Evolutionary conservation across 2,888 invertebrate genomes (phyloP).

Genomic region (Arctia plantaginis): DNA sequence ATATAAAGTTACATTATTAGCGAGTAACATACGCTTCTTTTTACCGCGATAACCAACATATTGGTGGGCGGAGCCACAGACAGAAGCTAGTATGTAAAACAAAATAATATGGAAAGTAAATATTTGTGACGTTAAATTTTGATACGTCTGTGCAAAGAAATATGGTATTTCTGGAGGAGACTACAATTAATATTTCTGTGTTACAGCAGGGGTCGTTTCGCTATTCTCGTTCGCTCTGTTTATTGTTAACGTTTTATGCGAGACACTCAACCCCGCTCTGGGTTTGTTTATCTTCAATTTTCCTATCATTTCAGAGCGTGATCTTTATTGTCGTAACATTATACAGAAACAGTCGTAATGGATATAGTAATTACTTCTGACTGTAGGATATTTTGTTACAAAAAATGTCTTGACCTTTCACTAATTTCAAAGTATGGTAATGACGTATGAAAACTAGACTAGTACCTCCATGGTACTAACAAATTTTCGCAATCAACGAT

Average conservation of each 20-base stretch:
- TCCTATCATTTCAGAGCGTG: background rate
- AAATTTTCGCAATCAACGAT: background rate
- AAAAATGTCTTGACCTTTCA: background rate
- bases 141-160: too few species aligned
- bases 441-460: background rate
- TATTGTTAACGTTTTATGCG: background rate
- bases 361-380: background rate
- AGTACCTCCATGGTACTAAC: background rate
- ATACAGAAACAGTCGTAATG: background rate
- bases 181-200: background rate
- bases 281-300: conserved; percentile 9
- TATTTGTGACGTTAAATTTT: background rate
- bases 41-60: too few species aligned
- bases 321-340: background rate
- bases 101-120: too few species aligned
- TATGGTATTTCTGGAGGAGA: background rate
- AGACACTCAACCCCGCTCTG: background rate
- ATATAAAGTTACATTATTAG: too few species aligned
- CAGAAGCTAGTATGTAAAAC: too few species aligned
- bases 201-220: background rate
- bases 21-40: too few species aligned
- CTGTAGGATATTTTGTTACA: background rate
- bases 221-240: background rate
- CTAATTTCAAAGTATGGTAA: background rate
- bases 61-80: too few species aligned